Percentiles rank a stretch among this genome's conserved stretches.
Evolutionary conservation across 2,888 invertebrate species (phyloP).

Genomic region (Bhutanitis thaidina): DNA sequence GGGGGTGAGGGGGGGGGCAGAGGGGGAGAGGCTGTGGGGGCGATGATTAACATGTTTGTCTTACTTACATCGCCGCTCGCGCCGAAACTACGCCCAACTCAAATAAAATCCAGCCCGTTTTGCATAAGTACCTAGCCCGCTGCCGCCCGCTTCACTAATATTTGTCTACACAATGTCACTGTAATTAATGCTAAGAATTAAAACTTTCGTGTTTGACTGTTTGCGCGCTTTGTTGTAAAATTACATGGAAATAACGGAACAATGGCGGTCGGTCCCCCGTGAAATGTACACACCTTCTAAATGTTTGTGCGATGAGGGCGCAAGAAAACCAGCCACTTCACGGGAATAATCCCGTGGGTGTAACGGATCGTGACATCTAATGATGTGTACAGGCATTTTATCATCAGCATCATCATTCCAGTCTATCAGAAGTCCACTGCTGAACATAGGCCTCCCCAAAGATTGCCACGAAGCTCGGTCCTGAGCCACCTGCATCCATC

Average conservation of each 20-base stretch:
- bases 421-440: too few relatives aligned
- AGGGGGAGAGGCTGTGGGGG: slow-evolving; percentile 35
- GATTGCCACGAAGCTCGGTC: too few relatives aligned
- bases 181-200: slow-evolving; percentile 70
- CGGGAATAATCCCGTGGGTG: too few relatives aligned
- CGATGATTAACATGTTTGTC: slow-evolving; percentile 77
- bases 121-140: slow-evolving; percentile 60
- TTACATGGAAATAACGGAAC: slow-evolving; percentile 1
- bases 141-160: slow-evolving; percentile 58
- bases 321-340: too few relatives aligned
- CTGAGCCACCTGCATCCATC: too few relatives aligned
- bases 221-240: slow-evolving; percentile 21
- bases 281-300: too few relatives aligned
- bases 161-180: slow-evolving; percentile 61
- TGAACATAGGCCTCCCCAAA: too few relatives aligned
- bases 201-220: slow-evolving; percentile 53
- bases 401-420: too few relatives aligned
- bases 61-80: slow-evolving; percentile 74
- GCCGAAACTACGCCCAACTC: slow-evolving; percentile 74
- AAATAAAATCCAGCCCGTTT: slow-evolving; percentile 75
- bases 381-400: too few relatives aligned
- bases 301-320: too few relatives aligned
- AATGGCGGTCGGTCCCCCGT: neutral
- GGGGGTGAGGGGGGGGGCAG: slow-evolving; percentile 24
- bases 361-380: too few relatives aligned